Evolutionary conservation across 2,113 vertebrate species (phyloP), one percentile per base, ranked within the genome.

Genomic region (Sander lucioperca): DNA sequence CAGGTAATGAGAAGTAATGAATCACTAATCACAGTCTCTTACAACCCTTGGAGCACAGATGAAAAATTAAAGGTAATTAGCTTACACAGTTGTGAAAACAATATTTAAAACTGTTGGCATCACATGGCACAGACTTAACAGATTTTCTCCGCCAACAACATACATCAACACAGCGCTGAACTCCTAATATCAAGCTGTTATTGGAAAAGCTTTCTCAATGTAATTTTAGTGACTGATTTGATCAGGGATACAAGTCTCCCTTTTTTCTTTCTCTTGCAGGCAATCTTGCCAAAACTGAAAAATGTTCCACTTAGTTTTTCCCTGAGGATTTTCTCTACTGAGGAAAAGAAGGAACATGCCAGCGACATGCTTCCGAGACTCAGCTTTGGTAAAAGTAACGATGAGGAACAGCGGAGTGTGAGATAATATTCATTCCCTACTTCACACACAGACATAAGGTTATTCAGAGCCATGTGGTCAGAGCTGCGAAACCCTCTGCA

Each of bases 1-100:
- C 89, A 91, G 90, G 90, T 95, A 94, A 94, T 94, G 91, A 94
- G 93, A 95, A 94, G 91, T 94, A 94, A 94, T 94, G 91, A 93
- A 94, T 94, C 90, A 90, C 91, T 93, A 93, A 93, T 94, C 90
- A 91, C 92, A 77, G 85, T 85, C 84, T 90, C 89, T 88, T 87
- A 91, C 90, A 93, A 92, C 91, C 93, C 91, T 94, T 79, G 88
- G 93, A 93, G 88, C 85, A 90, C 91, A 91, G 91, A 94, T 92
- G 91, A 94, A 92, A 94, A 94, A 94, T 93, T 92, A 92, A 91
- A 93, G 89, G 91, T 94, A 94, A 94, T 94, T 94, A 95, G 92
- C 93, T 94, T 88, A 88, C 90, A 79, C 90, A 93, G 92, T 94
- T 94, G 92, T 90, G 93, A 92, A 93, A 93, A 94, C 91, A 94